A percentile compares a stretch with the other conserved stretches of the same genome.
phyloP scores from a whole-genome alignment of 1,140 invertebrate species.

The Onthophagus taurus region DNA sequence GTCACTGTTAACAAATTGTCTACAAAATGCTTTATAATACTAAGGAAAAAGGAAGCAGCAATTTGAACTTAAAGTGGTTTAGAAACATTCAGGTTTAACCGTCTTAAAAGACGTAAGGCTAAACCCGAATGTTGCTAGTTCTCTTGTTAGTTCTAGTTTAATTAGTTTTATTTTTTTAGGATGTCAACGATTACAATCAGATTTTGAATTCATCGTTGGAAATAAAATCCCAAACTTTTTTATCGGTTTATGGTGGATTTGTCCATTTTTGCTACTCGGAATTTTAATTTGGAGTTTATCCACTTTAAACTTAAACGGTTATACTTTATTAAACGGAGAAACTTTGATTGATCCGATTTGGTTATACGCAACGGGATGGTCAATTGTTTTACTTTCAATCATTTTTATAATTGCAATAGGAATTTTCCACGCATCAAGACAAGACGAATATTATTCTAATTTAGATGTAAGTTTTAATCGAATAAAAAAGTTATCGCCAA shows the following conservation, averaged over 20 bases:
- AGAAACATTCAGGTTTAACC: too few species aligned
- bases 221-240: slow-evolving; percentile 39
- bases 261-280: slow-evolving; percentile 37
- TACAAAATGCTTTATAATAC: too few species aligned
- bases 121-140: too few species aligned
- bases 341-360: slow-evolving; percentile 33
- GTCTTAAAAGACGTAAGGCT: too few species aligned
- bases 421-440: slow-evolving; percentile 29
- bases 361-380: slow-evolving; percentile 39
- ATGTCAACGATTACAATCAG: slow-evolving; percentile 39
- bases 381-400: slow-evolving; percentile 35
- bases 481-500: not conserved
- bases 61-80: too few species aligned
- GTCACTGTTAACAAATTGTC: too few species aligned
- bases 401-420: slow-evolving; percentile 38
- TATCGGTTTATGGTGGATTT: slow-evolving; percentile 40
- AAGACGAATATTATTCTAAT: slow-evolving; percentile 32
- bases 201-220: slow-evolving; percentile 46
- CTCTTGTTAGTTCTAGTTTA: too few species aligned
- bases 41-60: too few species aligned
- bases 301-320: slow-evolving; percentile 26
- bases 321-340: slow-evolving; percentile 14
- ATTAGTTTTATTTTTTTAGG: slow-evolving; percentile 37
- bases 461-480: slow-evolving; percentile 27
- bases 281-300: slow-evolving; percentile 38